Base-by-base conservation (phyloP, 2,797 vertebrate genomes). In the Eremophila alpestris region DNA sequence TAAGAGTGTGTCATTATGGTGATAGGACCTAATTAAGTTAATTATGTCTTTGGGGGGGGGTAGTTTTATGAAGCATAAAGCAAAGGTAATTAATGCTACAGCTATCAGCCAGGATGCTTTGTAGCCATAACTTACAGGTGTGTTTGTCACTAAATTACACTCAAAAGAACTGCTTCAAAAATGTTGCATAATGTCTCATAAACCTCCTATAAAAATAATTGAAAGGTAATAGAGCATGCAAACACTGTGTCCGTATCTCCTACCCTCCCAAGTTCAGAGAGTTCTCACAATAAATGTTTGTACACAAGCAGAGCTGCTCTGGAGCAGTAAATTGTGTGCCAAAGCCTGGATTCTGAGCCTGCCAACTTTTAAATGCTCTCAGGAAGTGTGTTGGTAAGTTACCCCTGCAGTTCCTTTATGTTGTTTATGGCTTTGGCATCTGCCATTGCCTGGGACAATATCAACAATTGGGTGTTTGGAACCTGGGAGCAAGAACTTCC, bases 21-120 rank as follows among this genome's bases (percentile, higher is more conserved):
- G 55, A 74, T 91, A 83, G 85, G 71, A 87, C 63, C 60, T 96
- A 93, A 96, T 96, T 88, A 89, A 86, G 76, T 86, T 96, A 92
- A 96, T 94, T 87, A 85, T 41, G 45, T 79, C 78, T 87, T 68
- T 21, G 1, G 30, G 93, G 86, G 86, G 52, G 77, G 59, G 75
- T 41, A 67, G 6, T 89, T 94, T 94, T 87, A 91, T 94, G 94
- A 93, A 90, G 87, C 38, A 38, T 38, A 38, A 38, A 38, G 38
- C 38, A 38, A 38, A 38, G 38, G 38, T 93, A 96, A 96, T 84
- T 94, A 89, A 89, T 83, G 79, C n/a, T 40, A 21, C 34, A 93
- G 79, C 65, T 62, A 89, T 60, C 73, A 75, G 84, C 48, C 45
- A 94, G 78, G 81, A 82, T 69, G 73, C 29, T n/a, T 40, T 84